A percentile compares a stretch with the other conserved stretches of the same genome.
phyloP scores from a whole-genome alignment of 2,113 vertebrate genomes.

The Loxodonta africana region DNA sequence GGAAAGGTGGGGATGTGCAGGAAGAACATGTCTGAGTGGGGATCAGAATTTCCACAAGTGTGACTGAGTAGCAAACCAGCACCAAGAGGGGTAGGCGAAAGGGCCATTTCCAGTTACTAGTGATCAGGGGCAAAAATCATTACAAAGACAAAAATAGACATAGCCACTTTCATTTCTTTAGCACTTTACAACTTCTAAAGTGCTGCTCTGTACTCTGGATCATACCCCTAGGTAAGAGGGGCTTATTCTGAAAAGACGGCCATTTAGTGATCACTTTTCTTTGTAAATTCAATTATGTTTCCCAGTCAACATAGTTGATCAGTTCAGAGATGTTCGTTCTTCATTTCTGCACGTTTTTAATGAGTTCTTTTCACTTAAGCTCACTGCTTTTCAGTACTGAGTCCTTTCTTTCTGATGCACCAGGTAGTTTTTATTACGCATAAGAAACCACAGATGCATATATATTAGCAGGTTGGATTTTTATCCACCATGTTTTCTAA shows the following conservation, averaged over 20 bases:
- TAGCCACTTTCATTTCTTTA: neutral
- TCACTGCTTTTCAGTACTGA: neutral
- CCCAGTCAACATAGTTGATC: slow-evolving; percentile 25
- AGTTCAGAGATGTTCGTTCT: slow-evolving; percentile 59
- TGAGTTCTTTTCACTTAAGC: slow-evolving; percentile 33
- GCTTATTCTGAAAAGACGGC: slow-evolving; percentile 21
- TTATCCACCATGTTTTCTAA: slow-evolving; percentile 51
- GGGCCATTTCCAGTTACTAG: neutral
- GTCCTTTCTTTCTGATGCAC: slow-evolving; percentile 41
- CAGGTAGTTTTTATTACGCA: slow-evolving; percentile 48
- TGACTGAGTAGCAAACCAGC: neutral
- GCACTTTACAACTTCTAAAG: neutral
- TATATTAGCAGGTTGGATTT: slow-evolving; percentile 50
- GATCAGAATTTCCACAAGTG: neutral
- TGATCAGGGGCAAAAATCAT: neutral
- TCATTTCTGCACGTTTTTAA: slow-evolving; percentile 57
- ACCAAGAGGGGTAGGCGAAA: neutral
- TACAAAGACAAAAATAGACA: neutral
- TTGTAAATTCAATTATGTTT: slow-evolving; percentile 66
- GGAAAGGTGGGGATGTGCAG: neutral
- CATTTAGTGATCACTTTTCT: slow-evolving; percentile 63
- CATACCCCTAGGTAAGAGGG: neutral
- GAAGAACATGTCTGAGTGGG: neutral
- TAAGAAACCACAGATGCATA: slow-evolving; percentile 49
- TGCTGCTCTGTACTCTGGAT: neutral